phyloP scores from a whole-genome alignment of 2,113 vertebrate genomes.

The Hypocryptadius cinnamomeus region DNA sequence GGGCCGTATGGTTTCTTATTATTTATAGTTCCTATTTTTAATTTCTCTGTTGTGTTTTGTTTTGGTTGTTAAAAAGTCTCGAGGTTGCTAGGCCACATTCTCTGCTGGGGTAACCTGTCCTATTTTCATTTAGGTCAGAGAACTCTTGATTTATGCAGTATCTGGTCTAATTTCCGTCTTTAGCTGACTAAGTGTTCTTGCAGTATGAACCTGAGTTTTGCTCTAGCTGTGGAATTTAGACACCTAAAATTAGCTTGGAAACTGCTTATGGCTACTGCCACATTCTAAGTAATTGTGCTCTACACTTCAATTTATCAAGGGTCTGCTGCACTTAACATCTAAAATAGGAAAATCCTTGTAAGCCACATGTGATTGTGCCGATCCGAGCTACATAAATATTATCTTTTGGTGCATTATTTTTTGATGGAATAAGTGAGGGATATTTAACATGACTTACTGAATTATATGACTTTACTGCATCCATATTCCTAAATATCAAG shows the following conservation, averaged over 20 bases:
- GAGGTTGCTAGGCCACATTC: not conserved
- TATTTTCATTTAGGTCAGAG: not conserved
- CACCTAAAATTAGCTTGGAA: not conserved
- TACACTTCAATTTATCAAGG: not conserved
- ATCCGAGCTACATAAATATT: not conserved
- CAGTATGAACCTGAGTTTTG: not conserved
- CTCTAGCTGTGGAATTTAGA: not conserved
- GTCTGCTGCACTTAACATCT: not conserved
- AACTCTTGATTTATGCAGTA: not conserved
- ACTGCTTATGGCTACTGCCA: not conserved
- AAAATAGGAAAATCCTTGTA: not conserved
- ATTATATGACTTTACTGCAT: not conserved
- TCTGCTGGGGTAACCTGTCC: not conserved
- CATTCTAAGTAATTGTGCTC: not conserved
- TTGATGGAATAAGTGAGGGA: not conserved
- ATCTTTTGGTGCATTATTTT: not conserved
- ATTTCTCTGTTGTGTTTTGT: not conserved
- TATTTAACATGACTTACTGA: not conserved
- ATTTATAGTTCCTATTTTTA: not conserved
- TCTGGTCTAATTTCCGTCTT: not conserved
- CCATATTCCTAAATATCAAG: not conserved
- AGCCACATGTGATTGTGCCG: not conserved
- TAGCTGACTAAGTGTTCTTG: not conserved
- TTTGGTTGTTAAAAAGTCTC: not conserved
- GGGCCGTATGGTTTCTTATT: accelerated